These are phyloP conservation scores for Sphenodon punctatus DNA, from an alignment of 2,797 vertebrate genomes.

Conservation along the genomic window DNA sequence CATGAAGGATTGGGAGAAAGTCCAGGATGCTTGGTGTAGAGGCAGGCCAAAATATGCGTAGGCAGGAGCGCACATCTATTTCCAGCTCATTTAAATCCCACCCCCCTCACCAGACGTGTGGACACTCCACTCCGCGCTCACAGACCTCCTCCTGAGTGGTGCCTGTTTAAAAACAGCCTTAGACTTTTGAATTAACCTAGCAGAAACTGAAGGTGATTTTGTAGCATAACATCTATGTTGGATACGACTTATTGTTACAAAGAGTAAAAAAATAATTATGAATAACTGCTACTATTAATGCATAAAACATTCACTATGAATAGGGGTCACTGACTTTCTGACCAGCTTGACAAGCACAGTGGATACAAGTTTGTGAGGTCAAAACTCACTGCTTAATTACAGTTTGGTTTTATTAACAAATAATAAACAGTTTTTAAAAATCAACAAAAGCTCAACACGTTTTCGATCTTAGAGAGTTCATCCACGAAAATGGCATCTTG, in stretches of 20 bases:
- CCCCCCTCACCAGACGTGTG: too few relatives aligned
- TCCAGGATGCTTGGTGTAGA: too few relatives aligned
- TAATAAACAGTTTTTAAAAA: background rate
- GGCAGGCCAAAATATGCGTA: too few relatives aligned
- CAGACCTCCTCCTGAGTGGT: too few relatives aligned
- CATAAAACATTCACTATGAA: background rate
- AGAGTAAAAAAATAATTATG: conserved; percentile 1
- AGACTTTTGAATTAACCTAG: background rate
- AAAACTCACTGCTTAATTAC: conserved; percentile 8
- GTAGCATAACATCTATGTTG: background rate
- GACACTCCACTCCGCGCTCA: too few relatives aligned
- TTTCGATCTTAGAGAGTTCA: too few relatives aligned
- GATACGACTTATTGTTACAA: background rate
- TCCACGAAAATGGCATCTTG: too few relatives aligned
- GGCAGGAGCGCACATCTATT: too few relatives aligned
- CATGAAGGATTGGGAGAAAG: too few relatives aligned
- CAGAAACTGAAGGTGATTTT: background rate
- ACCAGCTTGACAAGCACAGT: background rate
- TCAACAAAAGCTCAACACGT: too few relatives aligned
- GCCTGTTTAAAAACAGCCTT: too few relatives aligned
- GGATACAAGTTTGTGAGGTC: background rate
- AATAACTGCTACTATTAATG: background rate
- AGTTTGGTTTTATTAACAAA: background rate
- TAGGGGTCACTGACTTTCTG: background rate
- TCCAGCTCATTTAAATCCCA: too few relatives aligned